phyloP scores from a whole-genome alignment of 1,140 invertebrate species.

The Lordiphosa clarofinis region DNA sequence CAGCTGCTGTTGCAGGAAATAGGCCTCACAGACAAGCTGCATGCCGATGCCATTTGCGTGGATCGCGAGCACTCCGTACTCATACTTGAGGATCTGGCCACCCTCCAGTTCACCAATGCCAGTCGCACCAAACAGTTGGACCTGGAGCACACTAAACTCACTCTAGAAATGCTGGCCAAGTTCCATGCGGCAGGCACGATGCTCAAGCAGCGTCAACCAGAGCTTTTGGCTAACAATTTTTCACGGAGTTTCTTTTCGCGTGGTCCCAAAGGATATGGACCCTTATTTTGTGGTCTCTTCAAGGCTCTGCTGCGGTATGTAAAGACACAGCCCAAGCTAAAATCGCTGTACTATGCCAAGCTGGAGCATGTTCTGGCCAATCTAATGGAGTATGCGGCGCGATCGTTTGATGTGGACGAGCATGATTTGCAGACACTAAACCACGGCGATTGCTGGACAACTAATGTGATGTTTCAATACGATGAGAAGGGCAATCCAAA shows the following conservation, averaged over 20 bases:
- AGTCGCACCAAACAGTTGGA: conserved; percentile 81
- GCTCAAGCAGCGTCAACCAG: conserved; percentile 34
- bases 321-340: conserved; percentile 21
- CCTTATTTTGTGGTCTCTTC: conserved; percentile 25
- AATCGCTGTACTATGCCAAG: conserved; percentile 45
- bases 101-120: conserved; percentile 80
- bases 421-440: conserved; percentile 82
- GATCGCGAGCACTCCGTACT: conserved; percentile 37
- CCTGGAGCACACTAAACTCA: conserved; percentile 78
- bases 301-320: conserved; percentile 41
- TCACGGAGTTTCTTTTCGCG: conserved; percentile 35
- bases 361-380: conserved; percentile 26
- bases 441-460: conserved; percentile 84
- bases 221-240: conserved; percentile 25
- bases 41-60: conserved; percentile 50
- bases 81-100: conserved; percentile 81
- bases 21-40: conserved; percentile 45
- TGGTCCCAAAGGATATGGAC: conserved; percentile 11
- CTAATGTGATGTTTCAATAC: conserved; percentile 83
- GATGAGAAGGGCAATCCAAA: conserved; percentile 74
- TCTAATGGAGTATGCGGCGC: conserved; percentile 54
- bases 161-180: conserved; percentile 80
- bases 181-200: conserved; percentile 80
- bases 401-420: conserved; percentile 49
- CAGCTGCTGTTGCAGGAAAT: conserved; percentile 30